A percentile compares a stretch with the other conserved stretches of the same genome.
Evolutionary conservation across 2,113 vertebrate genomes (phyloP).

Genomic region (Corydoras maculifer): DNA sequence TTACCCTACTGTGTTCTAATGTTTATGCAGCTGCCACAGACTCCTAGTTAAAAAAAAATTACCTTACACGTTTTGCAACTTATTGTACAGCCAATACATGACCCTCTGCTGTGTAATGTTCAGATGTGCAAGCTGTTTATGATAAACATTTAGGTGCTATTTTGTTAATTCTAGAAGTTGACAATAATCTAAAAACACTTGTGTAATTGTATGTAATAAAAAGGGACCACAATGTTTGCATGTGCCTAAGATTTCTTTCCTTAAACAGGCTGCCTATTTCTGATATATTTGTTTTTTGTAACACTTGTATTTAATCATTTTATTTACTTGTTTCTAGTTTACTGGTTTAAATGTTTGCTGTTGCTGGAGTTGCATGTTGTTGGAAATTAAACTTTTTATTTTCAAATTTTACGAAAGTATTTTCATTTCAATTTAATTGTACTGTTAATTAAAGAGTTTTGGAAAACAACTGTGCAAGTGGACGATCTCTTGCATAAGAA

Average conservation of each 20-base stretch:
- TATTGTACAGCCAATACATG: too few species aligned
- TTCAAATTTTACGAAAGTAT: neutral
- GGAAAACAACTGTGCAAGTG: neutral
- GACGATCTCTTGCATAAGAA: neutral
- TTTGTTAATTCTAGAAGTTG: too few species aligned
- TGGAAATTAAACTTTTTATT: neutral
- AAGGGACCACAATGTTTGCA: neutral
- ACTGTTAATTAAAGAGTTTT: conserved; percentile 1
- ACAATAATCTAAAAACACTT: neutral
- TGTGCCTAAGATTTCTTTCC: conserved; percentile 10
- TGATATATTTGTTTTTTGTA: neutral
- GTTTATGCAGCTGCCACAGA: too few species aligned
- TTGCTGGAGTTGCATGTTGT: conserved; percentile 14
- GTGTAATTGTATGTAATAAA: neutral
- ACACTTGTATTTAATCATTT: conserved; percentile 4
- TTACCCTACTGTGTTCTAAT: too few species aligned
- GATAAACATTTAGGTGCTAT: too few species aligned
- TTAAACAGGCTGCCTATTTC: neutral
- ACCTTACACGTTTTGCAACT: too few species aligned
- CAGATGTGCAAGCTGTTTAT: too few species aligned
- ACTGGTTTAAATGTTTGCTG: neutral
- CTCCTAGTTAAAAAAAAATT: too few species aligned
- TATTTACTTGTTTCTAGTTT: neutral
- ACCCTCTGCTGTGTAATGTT: too few species aligned
- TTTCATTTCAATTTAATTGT: conserved; percentile 7